Evolutionary conservation across 2,797 vertebrate species (phyloP).

Genomic region (Poecilia velifera): DNA sequence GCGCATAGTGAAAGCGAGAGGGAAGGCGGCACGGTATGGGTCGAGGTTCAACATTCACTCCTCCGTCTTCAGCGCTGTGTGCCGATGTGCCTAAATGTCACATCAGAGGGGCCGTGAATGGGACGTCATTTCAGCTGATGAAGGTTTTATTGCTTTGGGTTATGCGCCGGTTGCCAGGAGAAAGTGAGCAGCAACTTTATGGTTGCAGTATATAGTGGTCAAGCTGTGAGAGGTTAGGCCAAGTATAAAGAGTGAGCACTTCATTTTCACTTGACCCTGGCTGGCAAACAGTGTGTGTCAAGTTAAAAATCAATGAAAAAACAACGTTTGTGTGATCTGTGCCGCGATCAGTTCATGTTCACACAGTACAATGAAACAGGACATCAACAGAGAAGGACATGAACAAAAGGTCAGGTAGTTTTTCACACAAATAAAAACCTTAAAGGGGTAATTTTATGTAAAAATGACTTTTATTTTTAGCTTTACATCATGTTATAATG

Average conservation of each 20-base stretch:
- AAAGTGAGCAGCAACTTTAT: background rate
- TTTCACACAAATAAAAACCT: background rate
- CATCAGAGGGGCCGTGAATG: background rate
- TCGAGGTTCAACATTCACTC: constrained; percentile 10
- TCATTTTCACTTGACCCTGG: background rate
- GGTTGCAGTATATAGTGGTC: background rate
- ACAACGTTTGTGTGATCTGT: background rate
- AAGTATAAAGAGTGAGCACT: background rate
- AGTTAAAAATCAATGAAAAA: background rate
- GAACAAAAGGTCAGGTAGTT: background rate
- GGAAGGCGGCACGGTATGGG: constrained; percentile 5
- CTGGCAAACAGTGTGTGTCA: background rate
- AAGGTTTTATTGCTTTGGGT: background rate
- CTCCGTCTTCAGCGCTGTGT: background rate
- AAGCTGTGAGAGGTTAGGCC: background rate
- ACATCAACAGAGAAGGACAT: too few species aligned
- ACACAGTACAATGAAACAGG: background rate
- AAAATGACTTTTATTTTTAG: too few species aligned
- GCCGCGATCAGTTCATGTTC: background rate
- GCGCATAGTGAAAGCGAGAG: constrained; percentile 8
- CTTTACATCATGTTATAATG: too few species aligned
- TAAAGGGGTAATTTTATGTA: too few species aligned
- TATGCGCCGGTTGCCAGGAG: background rate
- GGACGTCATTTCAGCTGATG: background rate
- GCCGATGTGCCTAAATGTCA: constrained; percentile 1